Evolutionary conservation across 2,888 invertebrate genomes (phyloP).

Genomic region (Sceliomorpha sp.): DNA sequence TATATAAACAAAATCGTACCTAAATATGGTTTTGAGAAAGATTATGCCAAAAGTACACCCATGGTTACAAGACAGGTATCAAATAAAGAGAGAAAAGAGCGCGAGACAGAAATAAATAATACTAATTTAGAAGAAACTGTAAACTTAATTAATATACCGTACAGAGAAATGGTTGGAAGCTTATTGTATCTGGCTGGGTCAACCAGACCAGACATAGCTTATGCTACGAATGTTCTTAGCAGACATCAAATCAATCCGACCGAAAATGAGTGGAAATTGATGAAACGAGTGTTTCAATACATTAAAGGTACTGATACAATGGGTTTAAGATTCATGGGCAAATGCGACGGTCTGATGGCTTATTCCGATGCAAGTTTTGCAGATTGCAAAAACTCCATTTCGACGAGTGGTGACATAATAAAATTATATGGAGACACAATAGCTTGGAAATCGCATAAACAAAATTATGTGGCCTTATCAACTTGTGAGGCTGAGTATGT

Average conservation of each 20-base stretch:
- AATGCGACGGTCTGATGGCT: too few species aligned
- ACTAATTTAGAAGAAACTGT: neutral
- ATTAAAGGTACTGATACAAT: slow-evolving; percentile 20
- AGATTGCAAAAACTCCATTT: too few species aligned
- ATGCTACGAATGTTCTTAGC: slow-evolving; percentile 29
- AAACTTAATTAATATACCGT: slow-evolving; percentile 14
- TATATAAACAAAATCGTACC: slow-evolving; percentile 12
- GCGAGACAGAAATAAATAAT: slow-evolving; percentile 1
- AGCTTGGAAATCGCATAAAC: too few species aligned
- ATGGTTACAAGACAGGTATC: slow-evolving; percentile 37
- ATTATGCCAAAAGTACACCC: slow-evolving; percentile 17
- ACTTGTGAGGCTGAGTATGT: too few species aligned
- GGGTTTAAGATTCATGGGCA: slow-evolving; percentile 24
- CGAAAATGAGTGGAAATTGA: slow-evolving; percentile 29
- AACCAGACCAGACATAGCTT: slow-evolving; percentile 36
- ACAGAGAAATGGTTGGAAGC: slow-evolving; percentile 56
- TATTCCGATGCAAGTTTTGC: slow-evolving; percentile 8
- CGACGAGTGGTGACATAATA: too few species aligned
- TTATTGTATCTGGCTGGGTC: slow-evolving; percentile 50
- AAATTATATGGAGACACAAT: too few species aligned
- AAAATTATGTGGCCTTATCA: too few species aligned
- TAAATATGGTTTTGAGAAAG: slow-evolving; percentile 12
- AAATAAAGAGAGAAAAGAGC: slow-evolving; percentile 11
- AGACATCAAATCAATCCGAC: slow-evolving; percentile 36
- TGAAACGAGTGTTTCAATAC: slow-evolving; percentile 39